phyloP scores from a whole-genome alignment of 2,888 invertebrate genomes.

The Drosophila lutescens region DNA sequence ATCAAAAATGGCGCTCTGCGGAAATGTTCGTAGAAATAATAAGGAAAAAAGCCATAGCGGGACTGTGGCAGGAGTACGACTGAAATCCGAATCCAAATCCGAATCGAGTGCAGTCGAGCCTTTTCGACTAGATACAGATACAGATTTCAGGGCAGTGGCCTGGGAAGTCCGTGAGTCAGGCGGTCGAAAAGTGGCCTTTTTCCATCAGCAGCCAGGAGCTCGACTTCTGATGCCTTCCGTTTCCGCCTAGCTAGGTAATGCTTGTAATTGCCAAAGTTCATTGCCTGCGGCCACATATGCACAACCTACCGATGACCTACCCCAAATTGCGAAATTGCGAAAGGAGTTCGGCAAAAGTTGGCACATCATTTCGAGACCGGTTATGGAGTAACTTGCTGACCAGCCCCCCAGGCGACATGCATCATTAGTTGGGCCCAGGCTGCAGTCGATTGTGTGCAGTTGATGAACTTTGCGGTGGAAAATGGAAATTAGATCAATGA shows the following conservation, averaged over 20 bases:
- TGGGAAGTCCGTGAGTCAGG: conserved; percentile 12
- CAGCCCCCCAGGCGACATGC: conserved; percentile 42
- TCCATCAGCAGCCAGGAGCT: conserved; percentile 40
- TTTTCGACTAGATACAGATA: conserved; percentile 49
- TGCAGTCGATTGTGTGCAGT: conserved; percentile 33
- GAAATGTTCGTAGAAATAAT: conserved; percentile 36
- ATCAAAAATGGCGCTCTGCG: conserved; percentile 68
- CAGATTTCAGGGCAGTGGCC: conserved; percentile 47
- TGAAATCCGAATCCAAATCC: conserved; percentile 51
- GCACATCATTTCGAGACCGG: conserved; percentile 45
- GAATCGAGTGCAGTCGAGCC: conserved; percentile 71
- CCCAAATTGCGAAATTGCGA: conserved; percentile 16
- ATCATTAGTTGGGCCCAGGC: conserved; percentile 50
- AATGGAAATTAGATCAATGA: conserved; percentile 16
- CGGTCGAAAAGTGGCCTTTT: conserved; percentile 53
- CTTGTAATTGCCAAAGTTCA: conserved; percentile 72
- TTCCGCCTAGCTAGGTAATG: conserved; percentile 55
- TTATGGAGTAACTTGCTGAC: conserved; percentile 43
- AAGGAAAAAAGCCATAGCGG: conserved; percentile 1
- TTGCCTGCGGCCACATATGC: conserved; percentile 53
- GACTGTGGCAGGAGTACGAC: conserved; percentile 8
- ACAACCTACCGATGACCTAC: conserved; percentile 13
- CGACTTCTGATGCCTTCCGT: conserved; percentile 52
- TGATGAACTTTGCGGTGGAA: conserved; percentile 27
- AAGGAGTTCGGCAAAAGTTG: conserved; percentile 42